These are phyloP conservation scores for Chaetorhynchus papuensis DNA, from an alignment of 2,113 vertebrate species.

Conservation along the genomic window DNA sequence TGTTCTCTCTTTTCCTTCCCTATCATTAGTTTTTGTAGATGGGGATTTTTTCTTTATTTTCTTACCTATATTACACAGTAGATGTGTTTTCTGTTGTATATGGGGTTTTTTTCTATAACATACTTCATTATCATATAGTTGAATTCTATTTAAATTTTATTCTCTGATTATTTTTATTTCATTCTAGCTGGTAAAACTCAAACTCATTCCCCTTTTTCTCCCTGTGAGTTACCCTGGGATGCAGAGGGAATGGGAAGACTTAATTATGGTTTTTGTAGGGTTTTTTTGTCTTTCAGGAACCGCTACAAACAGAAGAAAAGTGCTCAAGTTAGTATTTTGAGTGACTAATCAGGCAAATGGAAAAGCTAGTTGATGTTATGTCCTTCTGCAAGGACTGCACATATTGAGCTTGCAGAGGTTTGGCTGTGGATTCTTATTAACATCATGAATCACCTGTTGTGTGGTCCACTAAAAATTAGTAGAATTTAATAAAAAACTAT, in stretches of 20 bases:
- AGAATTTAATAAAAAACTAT: neutral
- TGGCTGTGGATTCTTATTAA: neutral
- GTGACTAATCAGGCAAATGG: neutral
- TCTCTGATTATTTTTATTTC: neutral
- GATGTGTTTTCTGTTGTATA: neutral
- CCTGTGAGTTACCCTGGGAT: neutral
- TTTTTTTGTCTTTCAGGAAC: neutral
- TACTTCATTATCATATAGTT: neutral
- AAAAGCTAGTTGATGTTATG: neutral
- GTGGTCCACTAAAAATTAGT: neutral
- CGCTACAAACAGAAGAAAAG: neutral
- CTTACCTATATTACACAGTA: neutral
- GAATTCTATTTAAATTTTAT: neutral
- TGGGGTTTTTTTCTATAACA: neutral
- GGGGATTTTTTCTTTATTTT: rapidly evolving
- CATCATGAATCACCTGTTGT: neutral
- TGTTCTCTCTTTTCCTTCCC: neutral
- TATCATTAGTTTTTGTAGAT: neutral
- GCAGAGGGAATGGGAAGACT: neutral
- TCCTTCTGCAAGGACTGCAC: neutral
- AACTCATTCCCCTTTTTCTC: neutral
- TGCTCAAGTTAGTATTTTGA: neutral
- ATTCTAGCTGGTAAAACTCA: neutral
- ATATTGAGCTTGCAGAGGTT: rapidly evolving
- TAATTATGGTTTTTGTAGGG: neutral